Conservation (phyloP, 2,797 vertebrate species). For the Malurus splendens region DNA sequence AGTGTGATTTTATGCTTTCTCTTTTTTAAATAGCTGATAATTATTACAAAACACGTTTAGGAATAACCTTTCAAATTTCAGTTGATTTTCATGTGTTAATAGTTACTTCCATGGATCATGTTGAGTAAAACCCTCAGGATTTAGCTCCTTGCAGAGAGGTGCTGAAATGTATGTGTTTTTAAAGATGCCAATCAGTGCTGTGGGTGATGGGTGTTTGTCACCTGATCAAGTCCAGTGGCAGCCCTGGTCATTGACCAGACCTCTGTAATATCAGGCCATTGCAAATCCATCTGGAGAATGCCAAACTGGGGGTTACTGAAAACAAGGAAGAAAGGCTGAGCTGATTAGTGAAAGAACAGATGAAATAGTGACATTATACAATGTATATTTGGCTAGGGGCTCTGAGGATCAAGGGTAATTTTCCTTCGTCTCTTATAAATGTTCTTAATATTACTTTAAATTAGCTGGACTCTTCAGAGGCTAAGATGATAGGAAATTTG, state of each 20-base stretch:
- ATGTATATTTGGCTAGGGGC: background rate
- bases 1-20: background rate
- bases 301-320: background rate
- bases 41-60: background rate
- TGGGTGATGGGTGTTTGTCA: background rate
- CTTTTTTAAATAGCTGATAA: background rate
- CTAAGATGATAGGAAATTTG: background rate
- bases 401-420: background rate
- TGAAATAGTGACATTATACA: background rate
- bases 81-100: background rate
- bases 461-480: background rate
- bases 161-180: background rate
- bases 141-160: background rate
- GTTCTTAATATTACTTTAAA: background rate
- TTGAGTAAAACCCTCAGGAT: background rate
- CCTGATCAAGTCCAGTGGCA: rapidly evolving
- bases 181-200: background rate
- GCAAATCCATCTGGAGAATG: background rate
- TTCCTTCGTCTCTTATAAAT: background rate
- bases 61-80: background rate
- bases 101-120: background rate
- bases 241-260: background rate
- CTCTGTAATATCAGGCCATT: background rate
- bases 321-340: background rate
- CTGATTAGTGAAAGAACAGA: background rate